Base-by-base conservation (phyloP, 2,797 vertebrate genomes). In the Pogonophryne albipinna region DNA sequence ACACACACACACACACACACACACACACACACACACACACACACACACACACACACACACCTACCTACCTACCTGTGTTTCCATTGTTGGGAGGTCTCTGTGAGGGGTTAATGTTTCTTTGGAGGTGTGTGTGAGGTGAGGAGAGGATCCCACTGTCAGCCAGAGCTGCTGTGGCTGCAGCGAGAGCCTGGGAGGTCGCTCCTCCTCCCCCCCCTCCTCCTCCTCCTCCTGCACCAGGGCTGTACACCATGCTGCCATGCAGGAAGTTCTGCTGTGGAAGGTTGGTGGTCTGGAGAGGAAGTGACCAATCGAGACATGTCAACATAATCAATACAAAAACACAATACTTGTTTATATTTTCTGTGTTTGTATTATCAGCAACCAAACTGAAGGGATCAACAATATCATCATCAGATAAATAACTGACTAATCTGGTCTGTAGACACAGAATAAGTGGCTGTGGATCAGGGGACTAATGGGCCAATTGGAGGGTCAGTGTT, bases 181-280 rank as follows among this genome's bases (percentile, higher is more conserved):
- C 94, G 80, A 97, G 78, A 2, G 96, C 95, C 1, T 96, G 95
- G 34, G 96, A 95, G 57, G 96, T 96, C 1, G 95, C 95, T 19
- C 95, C 95, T 79, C 94, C 94, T 59, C 95, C 95, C 23, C n/a
- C n/a, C n/a, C 94, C 96, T 41, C 23, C 23, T 23, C 23, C 23
- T 3, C 57, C 82, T 31, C 71, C 80, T 56, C 74, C 84, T 58
- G 17, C 59, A 49, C 60, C 65, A 55, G 95, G 94, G 72, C 82
- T 90, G 95, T 97, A 99, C 38, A 95, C 87, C 84, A 97, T 87
- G 80, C 94, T 92, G 83, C 93, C 94, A 0, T 97, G 97, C 97
- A 98, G 96, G 90, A 98, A 98, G 92, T 94, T 96, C 86, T 97
- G 97, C 87, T 96, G 96, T 3, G 95, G 94, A 74, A 96, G 78